phyloP scores from a whole-genome alignment of 64 coral and sea anemone species.

The Stichodactyla mertensii region DNA sequence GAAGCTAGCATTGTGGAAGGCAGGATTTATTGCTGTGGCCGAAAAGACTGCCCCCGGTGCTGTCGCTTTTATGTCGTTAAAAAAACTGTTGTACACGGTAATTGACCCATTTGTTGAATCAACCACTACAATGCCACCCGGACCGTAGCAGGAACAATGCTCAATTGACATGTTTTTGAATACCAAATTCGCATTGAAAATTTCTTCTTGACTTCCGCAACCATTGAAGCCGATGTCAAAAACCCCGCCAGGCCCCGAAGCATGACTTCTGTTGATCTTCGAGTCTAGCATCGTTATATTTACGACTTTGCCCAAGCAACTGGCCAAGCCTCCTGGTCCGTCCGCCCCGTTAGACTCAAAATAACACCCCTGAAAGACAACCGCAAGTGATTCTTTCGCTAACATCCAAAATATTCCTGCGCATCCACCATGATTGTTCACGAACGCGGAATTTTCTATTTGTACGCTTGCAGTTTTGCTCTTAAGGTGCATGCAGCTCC shows the following conservation, averaged over 20 bases:
- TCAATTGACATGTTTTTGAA: background rate
- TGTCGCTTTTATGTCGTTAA: background rate
- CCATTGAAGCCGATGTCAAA: background rate
- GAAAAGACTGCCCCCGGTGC: background rate
- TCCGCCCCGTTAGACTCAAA: background rate
- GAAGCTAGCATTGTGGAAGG: background rate
- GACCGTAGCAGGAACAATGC: background rate
- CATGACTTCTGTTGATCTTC: background rate
- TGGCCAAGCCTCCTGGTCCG: background rate
- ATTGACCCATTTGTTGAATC: background rate
- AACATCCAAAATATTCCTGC: constrained; percentile 1
- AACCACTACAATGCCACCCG: background rate
- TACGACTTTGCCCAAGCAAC: background rate
- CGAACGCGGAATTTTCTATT: background rate
- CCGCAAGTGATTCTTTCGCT: background rate
- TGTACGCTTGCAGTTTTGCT: background rate
- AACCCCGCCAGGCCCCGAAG: background rate
- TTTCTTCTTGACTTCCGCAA: background rate
- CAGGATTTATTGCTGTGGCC: background rate
- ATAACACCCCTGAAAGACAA: background rate
- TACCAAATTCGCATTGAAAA: background rate
- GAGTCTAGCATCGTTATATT: background rate
- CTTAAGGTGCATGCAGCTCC: background rate
- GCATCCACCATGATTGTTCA: background rate
- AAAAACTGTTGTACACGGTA: background rate